A percentile compares a stretch with the other conserved stretches of the same genome.
These are phyloP conservation scores for Mesorhabditis spiculigera DNA, from an alignment of 2,888 invertebrate genomes.

Conservation along the genomic window DNA sequence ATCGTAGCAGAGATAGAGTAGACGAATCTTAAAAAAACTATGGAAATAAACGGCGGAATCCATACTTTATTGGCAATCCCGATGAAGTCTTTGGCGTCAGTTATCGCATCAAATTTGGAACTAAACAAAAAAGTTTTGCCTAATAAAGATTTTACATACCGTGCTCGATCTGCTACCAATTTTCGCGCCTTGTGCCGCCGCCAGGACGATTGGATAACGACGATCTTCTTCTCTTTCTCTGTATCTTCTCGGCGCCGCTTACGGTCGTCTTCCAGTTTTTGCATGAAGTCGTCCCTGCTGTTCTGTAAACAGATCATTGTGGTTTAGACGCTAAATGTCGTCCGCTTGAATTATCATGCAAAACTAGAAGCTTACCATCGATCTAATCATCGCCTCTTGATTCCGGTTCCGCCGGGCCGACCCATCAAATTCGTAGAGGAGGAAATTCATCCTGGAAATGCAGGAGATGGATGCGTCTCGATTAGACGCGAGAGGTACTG, in stretches of 20 bases:
- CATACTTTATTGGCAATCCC: too few relatives aligned
- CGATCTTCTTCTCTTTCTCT: neutral
- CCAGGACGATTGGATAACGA: neutral
- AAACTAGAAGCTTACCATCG: conserved; percentile 19
- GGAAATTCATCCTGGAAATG: conserved; percentile 1
- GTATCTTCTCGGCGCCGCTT: conserved; percentile 11
- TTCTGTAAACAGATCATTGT: neutral
- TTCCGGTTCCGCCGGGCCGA: conserved; percentile 20
- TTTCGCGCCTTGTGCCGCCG: neutral
- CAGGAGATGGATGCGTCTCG: too few relatives aligned
- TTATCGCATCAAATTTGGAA: too few relatives aligned
- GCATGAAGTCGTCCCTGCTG: conserved; percentile 12
- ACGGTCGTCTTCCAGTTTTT: conserved; percentile 10
- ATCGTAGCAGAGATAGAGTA: neutral
- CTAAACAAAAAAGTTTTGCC: too few relatives aligned
- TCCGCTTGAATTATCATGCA: neutral
- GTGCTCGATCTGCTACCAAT: too few relatives aligned
- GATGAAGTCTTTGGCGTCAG: too few relatives aligned
- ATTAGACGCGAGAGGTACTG: too few relatives aligned
- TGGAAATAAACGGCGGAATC: neutral
- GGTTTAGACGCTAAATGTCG: neutral
- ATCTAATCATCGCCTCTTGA: conserved; percentile 34
- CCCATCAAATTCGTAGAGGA: conserved; percentile 25
- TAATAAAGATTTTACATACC: too few relatives aligned
- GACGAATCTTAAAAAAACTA: conserved; percentile 1